A percentile compares a stretch with the other conserved stretches of the same genome.
These are phyloP conservation scores for human (Homo sapiens) DNA, from an alignment of 2,113 vertebrate genomes.

Conservation along the genomic window GRCh38 chrX:70467001-70467500, in stretches of 20 bases:
- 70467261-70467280: neutral
- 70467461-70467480: constrained; percentile 19
- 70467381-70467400: neutral
- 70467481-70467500: constrained; percentile 17
- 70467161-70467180: neutral
- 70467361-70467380: constrained; percentile 25
- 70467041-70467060: neutral
- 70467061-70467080: neutral
- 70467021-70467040: neutral
- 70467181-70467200: neutral
- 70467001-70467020: neutral
- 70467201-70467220: neutral
- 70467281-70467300: constrained; percentile 41
- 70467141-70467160: neutral
- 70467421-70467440: constrained; percentile 25
- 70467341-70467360: neutral
- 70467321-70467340: constrained; percentile 32
- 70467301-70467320: constrained; percentile 10
- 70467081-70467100: neutral
- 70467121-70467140: neutral
- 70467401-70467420: constrained; percentile 37
- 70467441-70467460: constrained; percentile 43
- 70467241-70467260: constrained; percentile 26
- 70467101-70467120: neutral
- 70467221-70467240: constrained; percentile 41